Conservation (phyloP, 2,888 invertebrate species). For the Hydraecia micacea region DNA sequence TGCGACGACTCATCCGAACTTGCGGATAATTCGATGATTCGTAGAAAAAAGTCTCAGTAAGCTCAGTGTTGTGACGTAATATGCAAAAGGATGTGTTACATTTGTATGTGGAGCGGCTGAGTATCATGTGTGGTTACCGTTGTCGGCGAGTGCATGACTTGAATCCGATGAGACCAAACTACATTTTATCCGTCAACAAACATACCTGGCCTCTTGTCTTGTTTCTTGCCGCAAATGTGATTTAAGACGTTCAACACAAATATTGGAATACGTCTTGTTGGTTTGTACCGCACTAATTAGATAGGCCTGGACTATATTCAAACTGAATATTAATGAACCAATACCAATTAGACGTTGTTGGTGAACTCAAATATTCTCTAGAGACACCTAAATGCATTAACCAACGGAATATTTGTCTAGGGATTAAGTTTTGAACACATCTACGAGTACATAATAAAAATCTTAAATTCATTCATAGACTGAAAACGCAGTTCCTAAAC, state of each 20-base stretch:
- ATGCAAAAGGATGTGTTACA: conserved; percentile 68
- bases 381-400: conserved; percentile 35
- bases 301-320: conserved; percentile 79
- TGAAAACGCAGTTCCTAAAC: neutral
- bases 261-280: conserved; percentile 85
- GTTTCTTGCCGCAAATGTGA: conserved; percentile 87
- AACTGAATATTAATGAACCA: conserved; percentile 80
- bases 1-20: no score
- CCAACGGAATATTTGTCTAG: conserved; percentile 14
- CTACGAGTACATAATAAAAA: neutral
- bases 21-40: no score
- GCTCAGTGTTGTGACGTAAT: conserved; percentile 52
- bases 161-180: conserved; percentile 85
- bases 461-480: neutral
- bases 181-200: conserved; percentile 85
- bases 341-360: conserved; percentile 67
- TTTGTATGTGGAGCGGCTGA: conserved; percentile 70
- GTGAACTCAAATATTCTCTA: conserved; percentile 51
- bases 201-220: conserved; percentile 87
- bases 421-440: neutral
- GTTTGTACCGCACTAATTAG: conserved; percentile 80
- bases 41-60: conserved; percentile 12
- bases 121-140: conserved; percentile 76
- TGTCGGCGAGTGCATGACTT: conserved; percentile 80
- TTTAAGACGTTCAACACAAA: conserved; percentile 88